Evolutionary conservation across 2,888 invertebrate genomes (phyloP).

Genomic region (Acleris emargana): DNA sequence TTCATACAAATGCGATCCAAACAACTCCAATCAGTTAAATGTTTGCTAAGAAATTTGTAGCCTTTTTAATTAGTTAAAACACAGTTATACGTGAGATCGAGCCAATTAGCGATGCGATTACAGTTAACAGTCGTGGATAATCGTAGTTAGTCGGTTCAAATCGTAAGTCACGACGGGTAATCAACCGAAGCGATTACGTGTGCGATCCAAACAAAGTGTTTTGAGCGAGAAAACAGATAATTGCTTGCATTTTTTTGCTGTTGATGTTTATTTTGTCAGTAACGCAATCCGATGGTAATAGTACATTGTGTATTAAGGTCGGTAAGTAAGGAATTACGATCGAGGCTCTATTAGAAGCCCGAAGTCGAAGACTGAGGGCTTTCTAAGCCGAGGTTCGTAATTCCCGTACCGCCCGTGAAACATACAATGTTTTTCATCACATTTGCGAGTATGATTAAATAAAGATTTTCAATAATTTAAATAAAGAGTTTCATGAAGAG

Average conservation of each 20-base stretch:
- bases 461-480: no score
- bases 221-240: not conserved
- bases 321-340: no score
- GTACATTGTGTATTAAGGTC: no score
- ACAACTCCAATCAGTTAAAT: conserved; percentile 5
- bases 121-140: conserved; percentile 9
- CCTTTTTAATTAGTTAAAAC: not conserved
- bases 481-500: no score
- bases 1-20: not conserved
- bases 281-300: no score
- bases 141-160: conserved; percentile 1
- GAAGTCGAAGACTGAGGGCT: no score
- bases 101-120: conserved; percentile 16
- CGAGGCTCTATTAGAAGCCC: no score
- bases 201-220: not conserved
- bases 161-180: not conserved
- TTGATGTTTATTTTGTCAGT: no score
- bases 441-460: no score
- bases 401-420: no score
- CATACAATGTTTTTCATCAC: no score
- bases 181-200: not conserved
- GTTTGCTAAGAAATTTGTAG: not conserved
- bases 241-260: not conserved
- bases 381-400: no score
- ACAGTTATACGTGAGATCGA: conserved; percentile 14